Base-by-base conservation (phyloP, 37 sponge, comb jelly and placozoan species). In the Eunapius fragilis region DNA sequence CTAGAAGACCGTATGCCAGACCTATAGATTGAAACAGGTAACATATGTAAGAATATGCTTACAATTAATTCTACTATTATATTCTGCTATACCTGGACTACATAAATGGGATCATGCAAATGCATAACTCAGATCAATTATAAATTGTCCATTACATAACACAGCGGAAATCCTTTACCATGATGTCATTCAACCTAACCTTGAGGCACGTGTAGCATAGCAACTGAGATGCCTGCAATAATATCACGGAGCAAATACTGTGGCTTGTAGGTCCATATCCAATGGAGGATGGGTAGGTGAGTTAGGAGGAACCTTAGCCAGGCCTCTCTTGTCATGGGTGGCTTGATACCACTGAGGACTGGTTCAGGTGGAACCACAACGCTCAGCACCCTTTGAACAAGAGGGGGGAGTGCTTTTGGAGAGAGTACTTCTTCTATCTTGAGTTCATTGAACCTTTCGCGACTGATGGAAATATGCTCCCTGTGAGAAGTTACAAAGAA, bases 131-230 rank as follows among this genome's bases (percentile, higher is more conserved):
- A 31, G 4, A 31, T 71, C 31, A 27, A 71, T 12, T n/a, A 31
- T n/a, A n/a, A n/a, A n/a, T n/a, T n/a, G n/a, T n/a, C n/a, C n/a
- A n/a, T n/a, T n/a, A n/a, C n/a, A n/a, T n/a, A 80, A 17, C 32
- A 12, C 14, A 2, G 2, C n/a, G 7, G 11, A 74, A 34, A 74
- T 23, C 0, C 1, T 22, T 9, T 45, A 11, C 22, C 22, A 58
- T 11, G 58, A 10, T 58, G 58, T 58, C 17, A 11, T 10, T 58
- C 5, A 0, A n/a, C 17, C 70, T 67, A 31, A 90, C 96, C 96
- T 89, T 95, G 96, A 50, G 96, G 96, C 25, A 95, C 89, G 31
- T 95, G 96, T 87, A 95, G 87, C 24, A 95, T 85, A 0, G 91
- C 86, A 19, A 95, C 93, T 2, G 96, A 92, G n/a, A 91, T 85